Base-by-base conservation (phyloP, 1,140 invertebrate genomes). In the Euura saliciscinereae region DNA sequence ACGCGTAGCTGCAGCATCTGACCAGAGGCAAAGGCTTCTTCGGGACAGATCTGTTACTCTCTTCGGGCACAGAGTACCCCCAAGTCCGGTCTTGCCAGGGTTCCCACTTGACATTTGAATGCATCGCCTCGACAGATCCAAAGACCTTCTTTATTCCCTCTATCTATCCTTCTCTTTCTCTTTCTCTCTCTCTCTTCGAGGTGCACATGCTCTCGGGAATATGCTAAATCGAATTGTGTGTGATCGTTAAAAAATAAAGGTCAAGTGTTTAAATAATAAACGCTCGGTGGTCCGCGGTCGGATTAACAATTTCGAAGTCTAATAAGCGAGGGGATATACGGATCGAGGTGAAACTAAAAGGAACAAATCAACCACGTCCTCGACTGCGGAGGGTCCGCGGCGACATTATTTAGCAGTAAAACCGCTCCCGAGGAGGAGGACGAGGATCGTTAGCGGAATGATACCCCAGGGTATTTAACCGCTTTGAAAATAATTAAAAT, bases 61-160 rank as follows among this genome's bases (percentile, higher is more conserved):
- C 79, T 78, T 79, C 82, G 51, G 51, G 28, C 28, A 28, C 28
- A 1, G 28, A 28, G 28, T 28, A 28, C 28, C 51, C 8, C 83
- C 80, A 81, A 80, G 78, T 76, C 65, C 72, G 76, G 76, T 81
- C 77, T 78, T 72, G 76, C 76, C 28, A 28, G 28, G 28, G 28
- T 28, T 28, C 28, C 75, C 78, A 76, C 74, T 74, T 86, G 84
- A 86, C 85, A 82, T 86, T 85, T 87, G 84, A 86, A 87, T 87
- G 83, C 84, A 59, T 59, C 51, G 51, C 51, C 51, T n/a, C 51
- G 51, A 59, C 51, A 59, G 51, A 59, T 59, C 51, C 51, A 59
- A 59, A n/a, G 51, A 59, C 76, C 65, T n/a, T 28, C 28, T 28
- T 28, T 28, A 28, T 28, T 28, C 64, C 75, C 73, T 76, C 45